These are phyloP conservation scores for Aphelinus certus DNA, from an alignment of 1,140 invertebrate species.

Conservation along the genomic window DNA sequence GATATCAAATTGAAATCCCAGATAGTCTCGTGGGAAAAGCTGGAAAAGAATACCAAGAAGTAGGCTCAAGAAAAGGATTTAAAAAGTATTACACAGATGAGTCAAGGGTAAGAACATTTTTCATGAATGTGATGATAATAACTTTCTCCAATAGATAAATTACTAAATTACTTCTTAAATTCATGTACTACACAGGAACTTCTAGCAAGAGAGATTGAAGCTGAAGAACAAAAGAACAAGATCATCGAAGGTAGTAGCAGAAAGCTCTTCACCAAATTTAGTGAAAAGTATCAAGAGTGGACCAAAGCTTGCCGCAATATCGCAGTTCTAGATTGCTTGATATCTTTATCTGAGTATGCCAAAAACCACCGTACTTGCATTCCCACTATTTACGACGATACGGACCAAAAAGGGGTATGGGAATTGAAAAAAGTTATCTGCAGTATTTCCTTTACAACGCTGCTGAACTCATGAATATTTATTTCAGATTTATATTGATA, in stretches of 20 bases:
- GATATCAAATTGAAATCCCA: constrained; percentile 94
- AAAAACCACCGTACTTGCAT: constrained; percentile 76
- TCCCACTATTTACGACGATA: constrained; percentile 73
- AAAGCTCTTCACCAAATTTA: constrained; percentile 92
- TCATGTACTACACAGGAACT: constrained; percentile 67
- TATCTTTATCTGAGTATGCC: constrained; percentile 84
- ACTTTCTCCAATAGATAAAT: constrained; percentile 29
- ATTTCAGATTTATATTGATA: constrained; percentile 80
- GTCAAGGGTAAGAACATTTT: constrained; percentile 70
- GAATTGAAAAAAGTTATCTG: not conserved
- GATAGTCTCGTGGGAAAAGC: constrained; percentile 77
- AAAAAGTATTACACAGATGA: constrained; percentile 85
- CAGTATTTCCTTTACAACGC: too few species aligned
- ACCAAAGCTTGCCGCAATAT: constrained; percentile 81
- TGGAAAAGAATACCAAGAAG: constrained; percentile 79
- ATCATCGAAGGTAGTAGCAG: constrained; percentile 89
- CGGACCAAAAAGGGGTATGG: constrained; percentile 57
- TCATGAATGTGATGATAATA: constrained; percentile 4
- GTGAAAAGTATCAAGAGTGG: constrained; percentile 84
- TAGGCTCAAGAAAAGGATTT: constrained; percentile 87
- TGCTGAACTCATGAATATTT: too few species aligned
- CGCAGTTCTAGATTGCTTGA: constrained; percentile 86
- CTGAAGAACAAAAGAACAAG: constrained; percentile 81
- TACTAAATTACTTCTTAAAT: not conserved
- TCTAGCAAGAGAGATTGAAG: constrained; percentile 77